Evolutionary conservation across 1,140 invertebrate species (phyloP).

Genomic region (Ylistrum balloti): DNA sequence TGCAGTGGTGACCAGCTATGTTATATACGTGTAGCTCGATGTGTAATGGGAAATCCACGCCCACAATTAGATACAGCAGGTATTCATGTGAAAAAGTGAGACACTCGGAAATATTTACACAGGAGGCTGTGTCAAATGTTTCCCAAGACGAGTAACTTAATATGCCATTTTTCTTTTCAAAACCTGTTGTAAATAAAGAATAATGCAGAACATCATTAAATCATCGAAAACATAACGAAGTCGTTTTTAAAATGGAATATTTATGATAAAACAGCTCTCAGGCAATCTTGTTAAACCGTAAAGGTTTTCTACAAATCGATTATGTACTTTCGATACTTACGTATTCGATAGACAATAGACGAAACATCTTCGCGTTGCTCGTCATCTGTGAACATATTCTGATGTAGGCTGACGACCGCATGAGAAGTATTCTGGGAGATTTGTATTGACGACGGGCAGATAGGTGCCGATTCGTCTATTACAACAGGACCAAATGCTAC

Average conservation of each 20-base stretch:
- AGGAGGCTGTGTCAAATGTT: background rate
- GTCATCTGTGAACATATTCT: slow-evolving; percentile 47
- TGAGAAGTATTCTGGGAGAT: background rate
- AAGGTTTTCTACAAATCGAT: too few species aligned
- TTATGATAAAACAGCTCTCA: too few species aligned
- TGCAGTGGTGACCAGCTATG: slow-evolving; percentile 59
- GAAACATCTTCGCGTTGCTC: slow-evolving; percentile 58
- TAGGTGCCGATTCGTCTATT: slow-evolving; percentile 64
- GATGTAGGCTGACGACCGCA: slow-evolving; percentile 49
- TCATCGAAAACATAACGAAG: background rate
- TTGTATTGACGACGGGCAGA: slow-evolving; percentile 43
- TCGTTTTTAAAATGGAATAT: too few species aligned
- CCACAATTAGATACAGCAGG: slow-evolving; percentile 44
- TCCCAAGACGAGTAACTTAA: background rate
- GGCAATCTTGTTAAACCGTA: too few species aligned
- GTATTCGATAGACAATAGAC: slow-evolving; percentile 55
- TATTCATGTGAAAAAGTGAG: slow-evolving; percentile 50
- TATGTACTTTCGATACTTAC: too few species aligned
- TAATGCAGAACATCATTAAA: background rate
- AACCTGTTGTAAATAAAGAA: background rate
- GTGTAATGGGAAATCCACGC: slow-evolving; percentile 40
- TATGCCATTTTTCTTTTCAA: background rate
- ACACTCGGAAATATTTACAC: slow-evolving; percentile 39
- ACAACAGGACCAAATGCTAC: slow-evolving; percentile 61
- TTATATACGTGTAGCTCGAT: slow-evolving; percentile 61